Conservation (phyloP, 1,140 invertebrate species). For the Trissolcus basalis region DNA sequence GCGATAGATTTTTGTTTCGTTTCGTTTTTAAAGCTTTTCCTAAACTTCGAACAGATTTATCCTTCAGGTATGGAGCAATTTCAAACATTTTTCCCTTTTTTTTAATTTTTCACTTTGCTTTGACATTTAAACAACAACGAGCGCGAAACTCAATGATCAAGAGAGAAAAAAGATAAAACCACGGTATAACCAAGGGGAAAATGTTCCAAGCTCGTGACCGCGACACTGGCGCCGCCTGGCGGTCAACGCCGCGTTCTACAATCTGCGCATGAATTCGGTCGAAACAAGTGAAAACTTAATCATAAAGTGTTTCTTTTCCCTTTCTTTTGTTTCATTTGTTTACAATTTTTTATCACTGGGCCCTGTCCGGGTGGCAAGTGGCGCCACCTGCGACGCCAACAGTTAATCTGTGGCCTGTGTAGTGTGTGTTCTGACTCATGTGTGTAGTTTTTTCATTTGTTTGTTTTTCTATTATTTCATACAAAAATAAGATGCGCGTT, state of each 20-base stretch:
- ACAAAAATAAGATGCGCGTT: slow-evolving; percentile 58
- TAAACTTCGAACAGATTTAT: slow-evolving; percentile 25
- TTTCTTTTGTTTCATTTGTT: slow-evolving; percentile 13
- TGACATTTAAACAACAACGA: slow-evolving; percentile 34
- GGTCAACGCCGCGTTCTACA: slow-evolving; percentile 15
- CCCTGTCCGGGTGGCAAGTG: slow-evolving; percentile 30
- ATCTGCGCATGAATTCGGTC: slow-evolving; percentile 32
- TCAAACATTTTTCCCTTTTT: slow-evolving; percentile 51
- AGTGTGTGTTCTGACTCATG: slow-evolving; percentile 39
- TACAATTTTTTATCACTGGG: slow-evolving; percentile 17
- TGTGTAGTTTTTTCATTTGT: slow-evolving; percentile 6
- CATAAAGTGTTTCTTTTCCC: slow-evolving; percentile 13
- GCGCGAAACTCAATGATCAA: slow-evolving; percentile 21
- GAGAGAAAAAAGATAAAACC: slow-evolving; percentile 6
- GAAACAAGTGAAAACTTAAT: slow-evolving; percentile 14
- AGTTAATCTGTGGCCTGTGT: slow-evolving; percentile 43
- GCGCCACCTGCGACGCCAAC: slow-evolving; percentile 21
- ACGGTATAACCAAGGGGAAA: slow-evolving; percentile 45
- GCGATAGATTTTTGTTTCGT: slow-evolving; percentile 1
- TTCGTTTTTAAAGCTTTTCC: background rate
- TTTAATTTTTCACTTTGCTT: slow-evolving; percentile 14
- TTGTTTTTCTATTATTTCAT: slow-evolving; percentile 27
- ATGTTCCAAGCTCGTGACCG: slow-evolving; percentile 33
- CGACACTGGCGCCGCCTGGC: slow-evolving; percentile 13
- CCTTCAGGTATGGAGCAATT: slow-evolving; percentile 38